Evolutionary conservation across 2,113 vertebrate species (phyloP), one percentile per base, ranked within the genome.

Genomic region (Hippocampus mohnikei): DNA sequence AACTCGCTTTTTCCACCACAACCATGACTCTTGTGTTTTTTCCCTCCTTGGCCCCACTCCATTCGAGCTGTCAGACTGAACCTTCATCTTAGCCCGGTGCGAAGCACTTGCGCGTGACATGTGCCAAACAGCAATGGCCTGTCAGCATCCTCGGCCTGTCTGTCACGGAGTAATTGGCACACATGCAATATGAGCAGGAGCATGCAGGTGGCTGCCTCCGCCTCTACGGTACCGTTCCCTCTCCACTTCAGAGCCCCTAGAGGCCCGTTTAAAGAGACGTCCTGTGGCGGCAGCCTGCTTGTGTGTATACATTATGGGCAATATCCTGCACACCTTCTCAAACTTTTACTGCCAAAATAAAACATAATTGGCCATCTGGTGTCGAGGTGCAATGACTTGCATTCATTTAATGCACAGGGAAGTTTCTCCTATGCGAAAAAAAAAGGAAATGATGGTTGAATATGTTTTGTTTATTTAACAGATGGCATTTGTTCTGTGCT

Each of bases 361-460:
- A 93, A 91, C 87, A 90, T 92, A 93, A 93, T 92, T 92, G 91
- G 89, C 84, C 82, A 88, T 93, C 92, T 92, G 91, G 92, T 88
- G 86, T 88, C 79, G 72, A 74, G 81, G 80, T 74, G 61, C 86
- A 89, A 89, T 84, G 81, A 82, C 80, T 59, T 82, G 79, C 73
- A 77, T 88, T 90, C 75, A 84, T 89, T 90, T 78, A 50, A 67
- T 64, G 81, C 69, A 78, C 84, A 81, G 82, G 84, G 86, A 87
- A 87, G 71, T 89, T 87, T 58, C 66, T 79, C 42, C 71, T 79
- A 73, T 72, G 56, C 69, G 46, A 1, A 20, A 50, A 78, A 63
- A 83, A 84, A 87, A 40, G n/a, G n/a, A 56, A 59, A 76, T 66
- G 67, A 85, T 73, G 29, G 81, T 27, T 73, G 60, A 60, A 76